These are phyloP conservation scores for Achatina immaculata DNA, from an alignment of 1,140 invertebrate genomes.

Conservation along the genomic window DNA sequence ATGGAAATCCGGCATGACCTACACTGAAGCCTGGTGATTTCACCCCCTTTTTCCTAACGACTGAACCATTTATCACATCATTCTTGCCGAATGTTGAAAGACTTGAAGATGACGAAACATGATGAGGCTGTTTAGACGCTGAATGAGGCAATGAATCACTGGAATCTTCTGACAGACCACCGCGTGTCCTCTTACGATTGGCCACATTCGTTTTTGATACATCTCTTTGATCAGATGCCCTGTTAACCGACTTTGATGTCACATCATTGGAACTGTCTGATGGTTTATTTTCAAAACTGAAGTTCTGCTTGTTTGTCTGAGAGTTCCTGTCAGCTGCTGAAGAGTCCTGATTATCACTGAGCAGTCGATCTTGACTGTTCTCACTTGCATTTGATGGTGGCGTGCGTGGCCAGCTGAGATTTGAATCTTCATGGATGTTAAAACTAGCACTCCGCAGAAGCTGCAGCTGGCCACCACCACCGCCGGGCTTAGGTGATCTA, in stretches of 20 bases:
- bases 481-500: constrained; percentile 1
- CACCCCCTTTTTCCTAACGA: constrained; percentile 33
- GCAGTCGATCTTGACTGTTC: constrained; percentile 35
- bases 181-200: constrained; percentile 56
- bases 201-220: constrained; percentile 62
- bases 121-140: constrained; percentile 35
- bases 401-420: constrained; percentile 38
- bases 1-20: constrained; percentile 12
- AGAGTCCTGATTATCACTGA: constrained; percentile 33
- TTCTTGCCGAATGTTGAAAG: constrained; percentile 43
- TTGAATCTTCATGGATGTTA: constrained; percentile 35
- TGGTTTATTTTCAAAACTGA: constrained; percentile 36
- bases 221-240: constrained; percentile 53
- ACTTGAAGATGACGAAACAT: constrained; percentile 39
- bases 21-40: constrained; percentile 25
- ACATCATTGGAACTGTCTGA: constrained; percentile 53
- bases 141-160: constrained; percentile 22
- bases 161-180: constrained; percentile 23
- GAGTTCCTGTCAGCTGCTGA: constrained; percentile 12
- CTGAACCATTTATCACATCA: constrained; percentile 46
- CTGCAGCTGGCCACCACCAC: not conserved
- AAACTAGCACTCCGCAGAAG: not conserved
- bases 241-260: constrained; percentile 42
- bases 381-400: constrained; percentile 35
- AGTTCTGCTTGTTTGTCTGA: constrained; percentile 36